phyloP scores from a whole-genome alignment of 2,888 invertebrate species.

The Cynaeus angustus region DNA sequence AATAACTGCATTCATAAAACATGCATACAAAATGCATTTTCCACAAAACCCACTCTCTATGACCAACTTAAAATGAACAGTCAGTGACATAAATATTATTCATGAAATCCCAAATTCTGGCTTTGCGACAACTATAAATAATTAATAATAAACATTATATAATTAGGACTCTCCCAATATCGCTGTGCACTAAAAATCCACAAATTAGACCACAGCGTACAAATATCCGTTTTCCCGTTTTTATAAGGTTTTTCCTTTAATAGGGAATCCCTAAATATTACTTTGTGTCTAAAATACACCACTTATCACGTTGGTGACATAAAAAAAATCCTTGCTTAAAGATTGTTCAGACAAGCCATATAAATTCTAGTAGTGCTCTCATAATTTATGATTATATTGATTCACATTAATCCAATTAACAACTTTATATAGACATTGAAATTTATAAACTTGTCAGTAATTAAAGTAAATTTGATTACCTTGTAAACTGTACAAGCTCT shows the following conservation, averaged over 20 bases:
- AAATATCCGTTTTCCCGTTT: slow-evolving; percentile 14
- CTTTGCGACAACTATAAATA: not conserved
- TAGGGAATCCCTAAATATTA: slow-evolving; percentile 30
- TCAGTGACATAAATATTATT: too few relatives aligned
- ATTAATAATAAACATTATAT: not conserved
- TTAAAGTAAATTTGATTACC: slow-evolving; percentile 27
- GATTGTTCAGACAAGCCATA: not conserved
- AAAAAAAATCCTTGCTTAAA: slow-evolving; percentile 13
- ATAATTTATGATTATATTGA: slow-evolving; percentile 38
- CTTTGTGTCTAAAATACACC: slow-evolving; percentile 4
- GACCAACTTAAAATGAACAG: too few relatives aligned
- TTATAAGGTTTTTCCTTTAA: slow-evolving; percentile 27
- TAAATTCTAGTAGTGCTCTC: not conserved
- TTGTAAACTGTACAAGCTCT: slow-evolving; percentile 17
- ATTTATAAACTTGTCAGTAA: slow-evolving; percentile 33
- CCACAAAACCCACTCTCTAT: too few relatives aligned
- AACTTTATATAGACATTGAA: slow-evolving; percentile 25
- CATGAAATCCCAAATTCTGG: not conserved
- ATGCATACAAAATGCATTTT: too few relatives aligned
- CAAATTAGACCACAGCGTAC: slow-evolving; percentile 9
- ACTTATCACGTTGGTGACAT: slow-evolving; percentile 9
- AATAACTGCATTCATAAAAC: too few relatives aligned
- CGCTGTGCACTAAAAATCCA: slow-evolving; percentile 23
- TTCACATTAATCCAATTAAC: slow-evolving; percentile 29
- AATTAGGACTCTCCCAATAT: slow-evolving; percentile 16